Conservation (phyloP, 2,113 vertebrate species). For the Pongo abelii region DNA sequence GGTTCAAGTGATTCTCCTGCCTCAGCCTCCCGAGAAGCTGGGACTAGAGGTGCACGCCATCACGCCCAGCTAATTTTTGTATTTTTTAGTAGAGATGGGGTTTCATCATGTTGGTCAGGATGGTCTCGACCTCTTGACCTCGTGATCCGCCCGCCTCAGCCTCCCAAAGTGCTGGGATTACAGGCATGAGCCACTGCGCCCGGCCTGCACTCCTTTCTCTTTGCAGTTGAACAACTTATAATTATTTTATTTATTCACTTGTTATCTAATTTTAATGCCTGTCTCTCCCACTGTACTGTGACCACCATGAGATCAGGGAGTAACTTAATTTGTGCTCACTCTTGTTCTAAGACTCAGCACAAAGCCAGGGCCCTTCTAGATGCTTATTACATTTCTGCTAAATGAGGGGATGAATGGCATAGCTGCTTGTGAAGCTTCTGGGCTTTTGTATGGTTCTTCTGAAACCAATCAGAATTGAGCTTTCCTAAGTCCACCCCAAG, state of each 20-base stretch:
- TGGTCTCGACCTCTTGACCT: too few species aligned
- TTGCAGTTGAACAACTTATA: not conserved
- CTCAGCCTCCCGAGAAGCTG: too few species aligned
- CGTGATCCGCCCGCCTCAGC: too few species aligned
- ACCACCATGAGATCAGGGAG: not conserved
- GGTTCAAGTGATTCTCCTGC: too few species aligned
- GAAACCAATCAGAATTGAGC: not conserved
- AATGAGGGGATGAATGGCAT: not conserved
- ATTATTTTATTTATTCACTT: constrained; percentile 38
- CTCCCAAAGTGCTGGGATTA: too few species aligned
- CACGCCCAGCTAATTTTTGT: too few species aligned
- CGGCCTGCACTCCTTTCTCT: not conserved
- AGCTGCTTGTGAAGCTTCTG: not conserved
- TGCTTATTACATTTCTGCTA: not conserved
- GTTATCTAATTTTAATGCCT: not conserved
- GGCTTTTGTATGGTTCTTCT: not conserved
- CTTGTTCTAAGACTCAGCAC: not conserved
- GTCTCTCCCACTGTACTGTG: not conserved
- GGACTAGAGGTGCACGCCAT: too few species aligned
- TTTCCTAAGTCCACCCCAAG: not conserved
- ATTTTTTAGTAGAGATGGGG: too few species aligned
- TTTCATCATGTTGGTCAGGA: too few species aligned
- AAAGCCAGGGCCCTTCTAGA: not conserved
- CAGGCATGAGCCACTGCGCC: too few species aligned
- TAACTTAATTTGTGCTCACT: not conserved